A percentile compares a stretch with the other conserved stretches of the same genome.
phyloP scores from a whole-genome alignment of 1,140 invertebrate species.

The Musca vetustissima region DNA sequence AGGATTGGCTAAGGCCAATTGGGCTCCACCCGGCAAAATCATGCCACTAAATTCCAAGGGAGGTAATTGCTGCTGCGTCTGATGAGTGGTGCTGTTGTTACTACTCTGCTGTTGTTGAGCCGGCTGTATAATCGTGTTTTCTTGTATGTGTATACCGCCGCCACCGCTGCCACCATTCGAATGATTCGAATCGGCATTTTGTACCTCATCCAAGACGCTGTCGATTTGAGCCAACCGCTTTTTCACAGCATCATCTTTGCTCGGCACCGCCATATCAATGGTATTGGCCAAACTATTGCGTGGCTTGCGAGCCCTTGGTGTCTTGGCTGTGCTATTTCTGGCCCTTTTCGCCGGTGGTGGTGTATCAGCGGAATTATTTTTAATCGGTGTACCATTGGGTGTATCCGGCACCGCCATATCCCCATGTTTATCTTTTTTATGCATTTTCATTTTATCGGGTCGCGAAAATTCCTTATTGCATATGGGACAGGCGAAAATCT shows the following conservation, averaged over 20 bases:
- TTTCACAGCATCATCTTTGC: slow-evolving; percentile 37
- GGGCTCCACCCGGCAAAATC: slow-evolving; percentile 50
- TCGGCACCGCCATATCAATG: neutral
- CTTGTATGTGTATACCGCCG: slow-evolving; percentile 31
- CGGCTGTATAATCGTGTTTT: slow-evolving; percentile 18
- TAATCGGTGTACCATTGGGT: slow-evolving; percentile 28
- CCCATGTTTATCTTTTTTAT: slow-evolving; percentile 85
- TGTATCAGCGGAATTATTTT: slow-evolving; percentile 27
- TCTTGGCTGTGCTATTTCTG: slow-evolving; percentile 34
- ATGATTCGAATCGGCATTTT: slow-evolving; percentile 39
- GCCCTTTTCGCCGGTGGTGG: slow-evolving; percentile 39
- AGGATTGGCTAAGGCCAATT: slow-evolving; percentile 47
- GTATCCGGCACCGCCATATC: slow-evolving; percentile 39
- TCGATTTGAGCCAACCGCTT: slow-evolving; percentile 50
- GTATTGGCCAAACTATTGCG: slow-evolving; percentile 32
- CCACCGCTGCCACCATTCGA: slow-evolving; percentile 30
- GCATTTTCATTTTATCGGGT: slow-evolving; percentile 92
- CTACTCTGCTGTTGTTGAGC: slow-evolving; percentile 28
- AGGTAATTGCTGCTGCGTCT: slow-evolving; percentile 39
- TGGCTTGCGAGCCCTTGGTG: slow-evolving; percentile 43
- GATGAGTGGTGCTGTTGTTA: slow-evolving; percentile 12
- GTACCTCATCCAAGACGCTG: slow-evolving; percentile 49
- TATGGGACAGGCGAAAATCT: slow-evolving; percentile 89
- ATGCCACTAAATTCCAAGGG: slow-evolving; percentile 51
- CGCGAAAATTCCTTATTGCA: slow-evolving; percentile 88